Evolutionary conservation across 2,888 invertebrate genomes (phyloP).

Genomic region (Apamea monoglypha): DNA sequence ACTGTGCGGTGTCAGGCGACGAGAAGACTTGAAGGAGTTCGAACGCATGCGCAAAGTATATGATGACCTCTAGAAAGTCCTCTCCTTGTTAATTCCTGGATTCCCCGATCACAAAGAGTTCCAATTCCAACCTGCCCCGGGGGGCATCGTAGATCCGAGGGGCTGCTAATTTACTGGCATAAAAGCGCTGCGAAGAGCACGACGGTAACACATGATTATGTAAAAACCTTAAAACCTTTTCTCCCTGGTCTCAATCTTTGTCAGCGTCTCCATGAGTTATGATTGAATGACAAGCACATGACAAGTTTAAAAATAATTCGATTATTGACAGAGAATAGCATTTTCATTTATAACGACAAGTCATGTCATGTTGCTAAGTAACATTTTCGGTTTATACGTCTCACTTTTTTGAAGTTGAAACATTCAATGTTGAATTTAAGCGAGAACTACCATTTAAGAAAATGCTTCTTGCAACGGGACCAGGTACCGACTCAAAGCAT

Average conservation of each 20-base stretch:
- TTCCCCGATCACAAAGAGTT: background rate
- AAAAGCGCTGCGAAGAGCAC: background rate
- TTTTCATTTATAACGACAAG: slow-evolving; percentile 4
- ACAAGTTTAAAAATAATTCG: background rate
- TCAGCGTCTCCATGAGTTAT: background rate
- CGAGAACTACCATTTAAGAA: slow-evolving; percentile 81
- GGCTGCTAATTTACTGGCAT: background rate
- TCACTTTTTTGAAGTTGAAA: slow-evolving; percentile 10
- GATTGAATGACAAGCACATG: background rate
- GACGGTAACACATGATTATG: background rate
- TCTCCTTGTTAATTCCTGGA: background rate
- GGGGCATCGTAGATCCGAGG: background rate
- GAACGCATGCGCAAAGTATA: background rate
- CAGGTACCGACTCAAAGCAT: slow-evolving; percentile 83
- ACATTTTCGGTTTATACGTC: slow-evolving; percentile 19
- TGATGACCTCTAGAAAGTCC: too few relatives aligned
- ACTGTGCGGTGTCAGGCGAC: too few relatives aligned
- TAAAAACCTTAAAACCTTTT: background rate
- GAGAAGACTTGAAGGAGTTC: too few relatives aligned
- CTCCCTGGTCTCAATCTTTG: background rate
- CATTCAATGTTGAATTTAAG: slow-evolving; percentile 73
- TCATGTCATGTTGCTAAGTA: slow-evolving; percentile 26
- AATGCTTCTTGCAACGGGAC: slow-evolving; percentile 81
- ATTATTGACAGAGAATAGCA: background rate
- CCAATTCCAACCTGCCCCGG: background rate